Evolutionary conservation across 2,113 vertebrate genomes (phyloP).

Genomic region (Crotalus horridus): DNA sequence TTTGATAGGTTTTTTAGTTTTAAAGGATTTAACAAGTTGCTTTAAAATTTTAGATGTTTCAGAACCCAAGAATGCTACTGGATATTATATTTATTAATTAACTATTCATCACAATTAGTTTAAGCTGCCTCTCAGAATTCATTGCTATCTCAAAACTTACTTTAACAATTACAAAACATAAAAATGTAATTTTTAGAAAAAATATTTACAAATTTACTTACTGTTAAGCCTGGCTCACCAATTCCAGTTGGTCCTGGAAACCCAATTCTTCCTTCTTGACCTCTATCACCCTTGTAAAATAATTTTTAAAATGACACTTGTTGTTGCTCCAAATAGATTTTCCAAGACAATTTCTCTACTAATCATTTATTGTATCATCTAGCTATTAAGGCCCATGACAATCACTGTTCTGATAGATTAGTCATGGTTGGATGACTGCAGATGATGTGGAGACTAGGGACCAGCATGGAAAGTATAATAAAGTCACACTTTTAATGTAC

Average conservation of each 20-base stretch:
- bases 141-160: background rate
- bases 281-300: constrained; percentile 77
- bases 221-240: constrained; percentile 79
- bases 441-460: background rate
- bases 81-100: background rate
- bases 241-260: constrained; percentile 70
- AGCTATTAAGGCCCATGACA: background rate
- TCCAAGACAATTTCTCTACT: background rate
- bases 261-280: constrained; percentile 78
- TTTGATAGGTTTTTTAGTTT: no score
- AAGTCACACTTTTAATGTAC: background rate
- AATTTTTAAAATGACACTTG: background rate
- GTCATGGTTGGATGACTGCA: background rate
- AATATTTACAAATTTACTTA: constrained; percentile 65
- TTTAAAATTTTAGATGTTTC: background rate
- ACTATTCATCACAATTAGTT: background rate
- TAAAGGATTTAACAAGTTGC: background rate
- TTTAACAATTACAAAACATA: background rate
- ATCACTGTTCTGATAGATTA: background rate
- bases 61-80: background rate
- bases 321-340: background rate
- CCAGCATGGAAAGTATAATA: background rate
- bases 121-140: background rate
- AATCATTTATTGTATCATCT: background rate
- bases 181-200: background rate